phyloP scores from a whole-genome alignment of 2,888 invertebrate genomes.

The Zootermopsis nevadensis region DNA sequence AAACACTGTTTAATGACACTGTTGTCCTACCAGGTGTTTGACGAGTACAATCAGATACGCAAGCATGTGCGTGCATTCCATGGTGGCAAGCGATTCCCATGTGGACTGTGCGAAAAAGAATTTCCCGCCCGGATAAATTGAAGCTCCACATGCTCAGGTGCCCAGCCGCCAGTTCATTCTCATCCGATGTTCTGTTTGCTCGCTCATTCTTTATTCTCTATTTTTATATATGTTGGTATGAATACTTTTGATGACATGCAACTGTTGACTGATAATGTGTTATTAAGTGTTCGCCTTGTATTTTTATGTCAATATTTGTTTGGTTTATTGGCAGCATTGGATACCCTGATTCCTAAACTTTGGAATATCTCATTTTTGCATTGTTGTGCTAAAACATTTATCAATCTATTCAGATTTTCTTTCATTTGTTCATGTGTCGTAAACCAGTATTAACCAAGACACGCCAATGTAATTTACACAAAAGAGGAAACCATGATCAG shows the following conservation, averaged over 20 bases:
- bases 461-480: too few species aligned
- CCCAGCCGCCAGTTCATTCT: constrained; percentile 18
- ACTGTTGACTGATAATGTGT: background rate
- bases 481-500: too few species aligned
- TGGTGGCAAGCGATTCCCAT: constrained; percentile 63
- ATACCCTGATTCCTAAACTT: background rate
- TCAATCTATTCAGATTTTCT: too few species aligned
- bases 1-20: too few species aligned
- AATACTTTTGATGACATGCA: too few species aligned
- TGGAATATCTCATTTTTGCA: background rate
- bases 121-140: constrained; percentile 66
- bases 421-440: too few species aligned
- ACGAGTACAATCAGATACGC: constrained; percentile 63
- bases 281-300: background rate
- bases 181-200: constrained; percentile 31
- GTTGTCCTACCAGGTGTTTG: constrained; percentile 59
- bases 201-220: constrained; percentile 3
- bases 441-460: too few species aligned
- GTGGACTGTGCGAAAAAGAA: constrained; percentile 64
- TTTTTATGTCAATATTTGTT: background rate
- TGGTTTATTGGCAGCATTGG: background rate
- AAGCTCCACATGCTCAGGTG: constrained; percentile 65
- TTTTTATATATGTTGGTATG: constrained; percentile 13
- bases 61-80: constrained; percentile 67
- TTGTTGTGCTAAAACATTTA: background rate